Conservation (phyloP, 64 coral and sea anemone species). For the Astreopora myriophthalma region DNA sequence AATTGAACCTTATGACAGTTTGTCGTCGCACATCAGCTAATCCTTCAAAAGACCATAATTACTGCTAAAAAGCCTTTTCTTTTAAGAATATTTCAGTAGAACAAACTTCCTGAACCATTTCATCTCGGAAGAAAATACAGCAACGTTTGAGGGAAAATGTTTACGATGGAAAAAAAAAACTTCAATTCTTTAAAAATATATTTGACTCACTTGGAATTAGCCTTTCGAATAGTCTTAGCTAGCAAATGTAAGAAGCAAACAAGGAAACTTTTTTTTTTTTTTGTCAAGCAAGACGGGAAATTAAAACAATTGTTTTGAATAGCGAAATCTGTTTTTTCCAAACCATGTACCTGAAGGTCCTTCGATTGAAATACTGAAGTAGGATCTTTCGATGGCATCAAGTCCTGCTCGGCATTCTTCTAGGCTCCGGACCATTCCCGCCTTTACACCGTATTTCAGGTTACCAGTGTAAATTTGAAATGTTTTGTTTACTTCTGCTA, state of each 20-base stretch:
- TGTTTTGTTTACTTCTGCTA: conserved; percentile 57
- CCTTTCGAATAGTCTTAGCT: no score
- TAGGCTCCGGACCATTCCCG: conserved; percentile 78
- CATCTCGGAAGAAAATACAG: not conserved
- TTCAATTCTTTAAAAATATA: no score
- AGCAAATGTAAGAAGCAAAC: not conserved
- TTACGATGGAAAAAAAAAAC: not conserved
- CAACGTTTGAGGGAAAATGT: not conserved
- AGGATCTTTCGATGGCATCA: conserved; percentile 51
- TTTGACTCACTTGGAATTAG: no score
- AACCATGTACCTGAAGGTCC: conserved; percentile 46
- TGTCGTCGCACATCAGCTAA: not conserved
- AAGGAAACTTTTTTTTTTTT: not conserved
- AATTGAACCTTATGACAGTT: no score
- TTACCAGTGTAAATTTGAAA: conserved; percentile 61
- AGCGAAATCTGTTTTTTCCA: no score
- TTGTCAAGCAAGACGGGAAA: not conserved
- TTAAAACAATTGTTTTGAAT: not conserved
- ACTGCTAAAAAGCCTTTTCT: not conserved
- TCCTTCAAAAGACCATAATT: not conserved
- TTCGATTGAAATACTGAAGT: conserved; percentile 29
- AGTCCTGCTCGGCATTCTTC: conserved; percentile 80
- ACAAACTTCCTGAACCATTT: not conserved
- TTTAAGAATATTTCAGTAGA: conserved; percentile 1
- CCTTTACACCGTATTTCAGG: conserved; percentile 63